These are phyloP conservation scores for Paraescarpia echinospica DNA, from an alignment of 1,140 invertebrate species.

Conservation along the genomic window DNA sequence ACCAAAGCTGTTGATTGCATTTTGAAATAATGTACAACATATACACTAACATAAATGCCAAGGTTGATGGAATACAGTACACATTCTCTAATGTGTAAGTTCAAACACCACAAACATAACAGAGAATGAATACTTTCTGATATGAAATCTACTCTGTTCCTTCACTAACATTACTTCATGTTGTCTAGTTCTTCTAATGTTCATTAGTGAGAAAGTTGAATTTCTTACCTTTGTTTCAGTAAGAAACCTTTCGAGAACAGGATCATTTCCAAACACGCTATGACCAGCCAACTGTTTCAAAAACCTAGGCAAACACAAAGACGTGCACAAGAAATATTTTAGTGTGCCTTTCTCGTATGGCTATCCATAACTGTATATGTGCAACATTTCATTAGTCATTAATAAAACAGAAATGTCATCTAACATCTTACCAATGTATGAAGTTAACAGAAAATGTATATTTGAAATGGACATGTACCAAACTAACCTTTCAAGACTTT, in stretches of 20 bases:
- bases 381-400: neutral
- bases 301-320: slow-evolving; percentile 44
- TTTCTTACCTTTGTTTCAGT: slow-evolving; percentile 47
- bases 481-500: slow-evolving; percentile 56
- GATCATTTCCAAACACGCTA: slow-evolving; percentile 51
- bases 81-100: neutral
- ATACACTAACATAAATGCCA: neutral
- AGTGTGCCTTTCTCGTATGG: neutral
- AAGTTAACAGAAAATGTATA: neutral
- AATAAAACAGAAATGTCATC: neutral
- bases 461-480: neutral
- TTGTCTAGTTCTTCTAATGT: too few relatives aligned
- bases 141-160: too few relatives aligned
- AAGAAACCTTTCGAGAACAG: slow-evolving; percentile 51
- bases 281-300: slow-evolving; percentile 51
- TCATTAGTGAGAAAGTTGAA: neutral
- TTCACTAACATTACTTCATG: too few relatives aligned
- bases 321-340: neutral
- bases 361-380: neutral
- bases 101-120: neutral
- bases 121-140: too few relatives aligned
- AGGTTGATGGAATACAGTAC: neutral
- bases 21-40: neutral
- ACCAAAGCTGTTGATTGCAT: too few relatives aligned
- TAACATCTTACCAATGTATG: neutral